Conservation (phyloP, 1,140 invertebrate genomes). For the Anastrepha ludens region DNA sequence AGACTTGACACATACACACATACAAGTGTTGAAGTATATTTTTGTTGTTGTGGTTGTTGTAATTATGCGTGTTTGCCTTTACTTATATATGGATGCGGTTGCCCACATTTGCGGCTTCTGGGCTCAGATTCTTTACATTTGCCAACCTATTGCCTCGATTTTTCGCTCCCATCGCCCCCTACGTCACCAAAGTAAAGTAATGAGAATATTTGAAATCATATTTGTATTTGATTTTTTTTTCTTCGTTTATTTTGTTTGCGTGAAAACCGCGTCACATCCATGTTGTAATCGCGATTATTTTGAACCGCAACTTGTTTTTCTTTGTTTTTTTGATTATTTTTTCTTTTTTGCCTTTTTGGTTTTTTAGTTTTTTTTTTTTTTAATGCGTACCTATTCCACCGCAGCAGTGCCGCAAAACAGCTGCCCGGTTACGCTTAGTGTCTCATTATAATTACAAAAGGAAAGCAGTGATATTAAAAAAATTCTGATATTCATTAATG, state of each 20-base stretch:
- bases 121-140: background rate
- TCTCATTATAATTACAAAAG: constrained; percentile 2
- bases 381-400: background rate
- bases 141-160: too few species aligned
- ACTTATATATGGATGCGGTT: background rate
- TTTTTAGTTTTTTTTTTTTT: background rate
- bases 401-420: background rate
- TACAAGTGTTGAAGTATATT: too few species aligned
- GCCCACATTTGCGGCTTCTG: background rate
- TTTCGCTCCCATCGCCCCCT: too few species aligned
- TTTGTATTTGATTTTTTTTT: too few species aligned
- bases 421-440: background rate
- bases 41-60: too few species aligned
- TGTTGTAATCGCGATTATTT: background rate
- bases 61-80: background rate
- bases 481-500: constrained; percentile 16
- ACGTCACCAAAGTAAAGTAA: too few species aligned
- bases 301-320: background rate
- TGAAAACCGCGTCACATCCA: too few species aligned
- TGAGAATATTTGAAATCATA: too few species aligned
- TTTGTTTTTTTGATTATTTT: background rate
- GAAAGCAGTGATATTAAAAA: constrained; percentile 1
- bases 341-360: background rate
- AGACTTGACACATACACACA: too few species aligned
- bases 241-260: background rate